Percentiles rank a stretch among this genome's conserved stretches.
These are phyloP conservation scores for Matsumyia berberina DNA, from an alignment of 2,888 invertebrate genomes.

Conservation along the genomic window DNA sequence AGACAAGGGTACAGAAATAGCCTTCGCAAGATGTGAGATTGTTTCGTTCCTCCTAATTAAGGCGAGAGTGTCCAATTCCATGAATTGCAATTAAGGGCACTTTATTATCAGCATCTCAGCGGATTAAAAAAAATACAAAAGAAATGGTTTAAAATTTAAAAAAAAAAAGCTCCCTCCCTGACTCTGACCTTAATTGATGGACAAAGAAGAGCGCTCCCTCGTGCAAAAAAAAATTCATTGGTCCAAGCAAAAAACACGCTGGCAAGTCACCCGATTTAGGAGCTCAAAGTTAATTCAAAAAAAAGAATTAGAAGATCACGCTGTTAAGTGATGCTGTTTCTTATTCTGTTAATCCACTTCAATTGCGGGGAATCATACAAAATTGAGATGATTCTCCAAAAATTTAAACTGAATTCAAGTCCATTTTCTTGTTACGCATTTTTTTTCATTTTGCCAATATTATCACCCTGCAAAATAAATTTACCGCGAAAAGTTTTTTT, in stretches of 20 bases:
- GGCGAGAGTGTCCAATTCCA: not conserved
- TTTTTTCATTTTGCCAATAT: constrained; percentile 10
- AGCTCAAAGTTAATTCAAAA: constrained; percentile 30
- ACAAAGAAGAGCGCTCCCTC: not conserved
- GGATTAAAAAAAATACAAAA: not conserved
- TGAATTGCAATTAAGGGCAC: not conserved
- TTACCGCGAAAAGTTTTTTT: not conserved
- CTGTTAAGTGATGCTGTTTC: constrained; percentile 32
- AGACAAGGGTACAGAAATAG: too few relatives aligned
- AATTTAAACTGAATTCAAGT: constrained; percentile 11
- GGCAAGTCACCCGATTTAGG: constrained; percentile 12
- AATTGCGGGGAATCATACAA: constrained; percentile 43
- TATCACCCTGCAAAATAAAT: not conserved
- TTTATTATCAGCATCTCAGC: not conserved
- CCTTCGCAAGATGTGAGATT: too few relatives aligned
- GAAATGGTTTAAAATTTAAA: too few relatives aligned
- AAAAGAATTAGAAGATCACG: constrained; percentile 49
- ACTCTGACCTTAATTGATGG: constrained; percentile 33
- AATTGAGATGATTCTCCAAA: constrained; percentile 13
- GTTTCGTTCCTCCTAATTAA: too few relatives aligned
- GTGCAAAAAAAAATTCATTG: not conserved
- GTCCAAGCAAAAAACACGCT: not conserved
- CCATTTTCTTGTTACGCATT: constrained; percentile 45
- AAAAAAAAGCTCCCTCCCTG: constrained; percentile 8
- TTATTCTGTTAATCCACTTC: constrained; percentile 53